These are phyloP conservation scores for Lethenteron camtschaticum DNA, from an alignment of 2,113 vertebrate species.

Conservation along the genomic window DNA sequence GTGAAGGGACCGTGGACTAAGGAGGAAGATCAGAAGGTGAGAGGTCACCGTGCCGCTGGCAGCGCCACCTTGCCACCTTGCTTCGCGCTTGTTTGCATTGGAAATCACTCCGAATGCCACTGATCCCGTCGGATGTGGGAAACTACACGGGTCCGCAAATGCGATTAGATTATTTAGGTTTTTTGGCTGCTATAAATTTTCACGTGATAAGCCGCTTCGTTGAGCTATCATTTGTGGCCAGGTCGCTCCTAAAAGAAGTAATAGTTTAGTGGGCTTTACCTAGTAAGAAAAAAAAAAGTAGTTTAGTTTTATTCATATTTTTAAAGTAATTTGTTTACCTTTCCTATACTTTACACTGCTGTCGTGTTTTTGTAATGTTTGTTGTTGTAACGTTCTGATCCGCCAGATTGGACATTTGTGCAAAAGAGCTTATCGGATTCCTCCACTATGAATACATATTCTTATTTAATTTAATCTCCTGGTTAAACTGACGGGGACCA, in stretches of 20 bases:
- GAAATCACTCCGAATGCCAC: constrained; percentile 7
- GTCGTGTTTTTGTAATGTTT: no score
- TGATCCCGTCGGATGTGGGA: background rate
- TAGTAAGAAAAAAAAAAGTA: no score
- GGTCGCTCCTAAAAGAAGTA: no score
- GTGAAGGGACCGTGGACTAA: constrained; percentile 98
- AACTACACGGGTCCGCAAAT: constrained; percentile 5
- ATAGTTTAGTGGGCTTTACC: no score
- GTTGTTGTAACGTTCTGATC: constrained; percentile 15
- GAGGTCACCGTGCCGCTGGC: constrained; percentile 8
- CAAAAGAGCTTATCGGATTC: background rate
- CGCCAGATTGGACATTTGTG: no score
- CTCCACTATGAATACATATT: background rate
- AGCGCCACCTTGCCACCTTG: no score
- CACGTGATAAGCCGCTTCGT: constrained; percentile 22
- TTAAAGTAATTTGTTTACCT: no score
- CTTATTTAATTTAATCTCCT: background rate
- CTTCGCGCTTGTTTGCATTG: constrained; percentile 7
- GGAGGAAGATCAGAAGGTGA: constrained; percentile 95
- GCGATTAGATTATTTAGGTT: constrained; percentile 8
- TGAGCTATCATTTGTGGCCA: constrained; percentile 3
- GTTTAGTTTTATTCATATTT: no score
- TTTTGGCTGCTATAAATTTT: constrained; percentile 14
- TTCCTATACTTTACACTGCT: no score
- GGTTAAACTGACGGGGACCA: background rate